A percentile compares a stretch with the other conserved stretches of the same genome.
Conservation (phyloP, 2,888 invertebrate species). For the Sepiola atlantica region DNA sequence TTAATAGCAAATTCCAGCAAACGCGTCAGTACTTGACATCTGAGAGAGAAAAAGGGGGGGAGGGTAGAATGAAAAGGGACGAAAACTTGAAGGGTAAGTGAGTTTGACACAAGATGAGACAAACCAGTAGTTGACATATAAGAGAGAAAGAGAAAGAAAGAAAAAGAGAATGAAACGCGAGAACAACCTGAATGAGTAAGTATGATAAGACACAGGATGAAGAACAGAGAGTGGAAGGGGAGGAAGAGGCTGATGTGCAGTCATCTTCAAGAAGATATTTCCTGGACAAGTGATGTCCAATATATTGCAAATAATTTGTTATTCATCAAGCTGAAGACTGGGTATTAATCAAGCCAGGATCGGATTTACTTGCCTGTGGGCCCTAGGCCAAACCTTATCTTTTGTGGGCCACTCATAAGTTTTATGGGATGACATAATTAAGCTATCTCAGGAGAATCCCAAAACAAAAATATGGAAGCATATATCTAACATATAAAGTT, state of each 20-base stretch:
- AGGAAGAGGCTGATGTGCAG: background rate
- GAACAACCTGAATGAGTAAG: background rate
- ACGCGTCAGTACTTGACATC: slow-evolving; percentile 2
- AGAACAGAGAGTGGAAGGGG: background rate
- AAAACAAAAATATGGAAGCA: no score
- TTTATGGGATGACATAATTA: no score
- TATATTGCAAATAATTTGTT: slow-evolving; percentile 16
- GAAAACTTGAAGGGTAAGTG: background rate
- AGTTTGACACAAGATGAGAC: background rate
- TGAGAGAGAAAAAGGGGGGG: background rate
- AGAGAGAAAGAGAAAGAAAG: background rate
- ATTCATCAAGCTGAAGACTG: background rate
- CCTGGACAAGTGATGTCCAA: background rate
- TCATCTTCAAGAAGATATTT: slow-evolving; percentile 19
- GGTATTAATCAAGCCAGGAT: background rate
- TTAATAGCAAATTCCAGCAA: background rate
- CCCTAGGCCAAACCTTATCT: no score
- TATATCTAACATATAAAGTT: no score
- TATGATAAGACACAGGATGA: background rate
- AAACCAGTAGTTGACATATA: background rate
- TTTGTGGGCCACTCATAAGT: no score
- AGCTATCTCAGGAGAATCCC: no score
- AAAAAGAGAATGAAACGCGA: background rate
- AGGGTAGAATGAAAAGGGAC: background rate
- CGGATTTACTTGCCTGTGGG: no score